Percentiles rank a stretch among this genome's conserved stretches.
These are phyloP conservation scores for Troides oblongomaculatus DNA, from an alignment of 2,888 invertebrate species.

Conservation along the genomic window DNA sequence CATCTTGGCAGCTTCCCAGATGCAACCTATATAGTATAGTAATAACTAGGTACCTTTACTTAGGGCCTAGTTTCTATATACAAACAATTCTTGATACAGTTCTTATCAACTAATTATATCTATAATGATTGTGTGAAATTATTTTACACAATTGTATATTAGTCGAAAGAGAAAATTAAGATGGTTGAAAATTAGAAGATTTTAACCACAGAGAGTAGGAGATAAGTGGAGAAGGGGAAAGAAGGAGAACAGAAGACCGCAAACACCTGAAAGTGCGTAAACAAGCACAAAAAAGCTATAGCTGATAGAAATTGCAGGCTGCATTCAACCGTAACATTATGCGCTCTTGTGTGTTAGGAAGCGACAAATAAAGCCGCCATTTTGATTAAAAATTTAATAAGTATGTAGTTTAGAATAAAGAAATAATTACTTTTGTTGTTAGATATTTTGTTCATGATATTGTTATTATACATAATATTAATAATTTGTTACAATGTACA, in stretches of 20 bases:
- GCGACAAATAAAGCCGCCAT: slow-evolving; percentile 11
- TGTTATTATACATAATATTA: too few relatives aligned
- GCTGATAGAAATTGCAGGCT: slow-evolving; percentile 6
- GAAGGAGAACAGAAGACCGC: slow-evolving; percentile 35
- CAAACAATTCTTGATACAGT: too few relatives aligned
- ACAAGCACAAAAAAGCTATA: slow-evolving; percentile 38
- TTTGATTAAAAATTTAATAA: neutral
- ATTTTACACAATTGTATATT: neutral
- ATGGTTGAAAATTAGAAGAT: slow-evolving; percentile 30
- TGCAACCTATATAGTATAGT: too few relatives aligned
- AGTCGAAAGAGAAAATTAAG: slow-evolving; percentile 32
- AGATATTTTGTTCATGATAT: too few relatives aligned
- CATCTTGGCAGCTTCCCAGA: too few relatives aligned
- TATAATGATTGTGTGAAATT: neutral
- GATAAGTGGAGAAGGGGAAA: slow-evolving; percentile 34
- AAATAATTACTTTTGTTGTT: neutral
- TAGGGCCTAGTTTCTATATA: too few relatives aligned
- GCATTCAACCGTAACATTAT: neutral
- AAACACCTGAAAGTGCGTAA: slow-evolving; percentile 35
- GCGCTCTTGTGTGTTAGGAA: slow-evolving; percentile 13
- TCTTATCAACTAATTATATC: too few relatives aligned
- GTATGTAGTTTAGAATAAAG: neutral
- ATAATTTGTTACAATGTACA: too few relatives aligned
- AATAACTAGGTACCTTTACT: too few relatives aligned
- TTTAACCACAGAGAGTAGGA: slow-evolving; percentile 30